Percentiles rank a stretch among this genome's conserved stretches.
Conservation (phyloP, 2,888 invertebrate genomes). For the Stramonita haemastoma region DNA sequence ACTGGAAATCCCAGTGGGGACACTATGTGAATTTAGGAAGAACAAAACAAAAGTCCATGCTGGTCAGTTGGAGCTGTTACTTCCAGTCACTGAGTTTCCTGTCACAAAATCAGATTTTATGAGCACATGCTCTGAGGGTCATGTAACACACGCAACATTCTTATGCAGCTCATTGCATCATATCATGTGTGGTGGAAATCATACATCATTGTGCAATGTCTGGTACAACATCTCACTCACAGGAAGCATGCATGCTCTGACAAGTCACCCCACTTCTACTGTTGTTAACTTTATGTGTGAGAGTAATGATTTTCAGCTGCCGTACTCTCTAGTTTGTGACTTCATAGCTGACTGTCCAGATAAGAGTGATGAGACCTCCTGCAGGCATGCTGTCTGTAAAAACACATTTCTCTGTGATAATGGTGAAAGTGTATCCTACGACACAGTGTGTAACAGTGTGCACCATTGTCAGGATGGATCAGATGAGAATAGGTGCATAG, state of each 20-base stretch:
- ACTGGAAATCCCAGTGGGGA: background rate
- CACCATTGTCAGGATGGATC: background rate
- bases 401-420: background rate
- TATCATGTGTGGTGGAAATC: background rate
- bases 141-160: background rate
- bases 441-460: background rate
- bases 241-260: background rate
- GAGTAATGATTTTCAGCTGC: background rate
- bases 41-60: background rate
- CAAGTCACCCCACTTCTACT: background rate
- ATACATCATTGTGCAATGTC: background rate
- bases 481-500: background rate
- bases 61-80: background rate
- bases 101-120: background rate
- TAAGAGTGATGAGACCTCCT: conserved; percentile 7
- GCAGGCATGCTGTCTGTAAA: background rate
- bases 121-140: background rate
- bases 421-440: background rate
- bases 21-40: background rate
- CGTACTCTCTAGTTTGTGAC: background rate
- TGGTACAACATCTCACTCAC: background rate
- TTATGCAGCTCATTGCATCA: background rate
- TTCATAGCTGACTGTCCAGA: conserved; percentile 6
- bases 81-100: background rate
- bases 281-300: background rate